These are phyloP conservation scores for Lymantria monacha DNA, from an alignment of 2,888 invertebrate species.

Conservation along the genomic window DNA sequence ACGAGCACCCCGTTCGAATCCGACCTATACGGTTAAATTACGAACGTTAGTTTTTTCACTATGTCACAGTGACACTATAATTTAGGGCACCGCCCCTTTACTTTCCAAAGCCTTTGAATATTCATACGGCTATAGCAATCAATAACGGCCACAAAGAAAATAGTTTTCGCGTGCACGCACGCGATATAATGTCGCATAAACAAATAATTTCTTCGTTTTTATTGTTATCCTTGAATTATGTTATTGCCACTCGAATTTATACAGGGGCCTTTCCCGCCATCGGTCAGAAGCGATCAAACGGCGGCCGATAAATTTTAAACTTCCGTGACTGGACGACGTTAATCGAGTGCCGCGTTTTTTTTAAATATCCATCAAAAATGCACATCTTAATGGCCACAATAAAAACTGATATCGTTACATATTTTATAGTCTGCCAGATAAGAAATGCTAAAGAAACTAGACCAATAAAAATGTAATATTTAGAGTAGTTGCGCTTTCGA, in stretches of 20 bases:
- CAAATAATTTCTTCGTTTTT: constrained; percentile 77
- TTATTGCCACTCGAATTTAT: constrained; percentile 59
- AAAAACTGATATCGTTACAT: constrained; percentile 63
- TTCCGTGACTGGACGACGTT: constrained; percentile 76
- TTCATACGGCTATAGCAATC: constrained; percentile 80
- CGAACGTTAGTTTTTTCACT: constrained; percentile 68
- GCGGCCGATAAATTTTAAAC: constrained; percentile 64
- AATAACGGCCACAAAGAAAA: constrained; percentile 77
- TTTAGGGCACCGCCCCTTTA: constrained; percentile 77
- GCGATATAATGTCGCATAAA: constrained; percentile 79
- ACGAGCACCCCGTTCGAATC: constrained; percentile 67
- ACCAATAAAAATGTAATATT: constrained; percentile 49
- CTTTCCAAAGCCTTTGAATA: constrained; percentile 78
- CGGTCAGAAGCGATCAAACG: constrained; percentile 57
- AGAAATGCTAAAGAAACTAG: constrained; percentile 48
- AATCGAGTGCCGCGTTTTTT: constrained; percentile 65
- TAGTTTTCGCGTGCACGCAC: constrained; percentile 80
- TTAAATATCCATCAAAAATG: constrained; percentile 73
- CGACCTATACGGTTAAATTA: constrained; percentile 68
- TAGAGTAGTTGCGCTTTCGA: constrained; percentile 20
- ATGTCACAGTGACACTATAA: constrained; percentile 79
- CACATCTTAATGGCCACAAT: constrained; percentile 71
- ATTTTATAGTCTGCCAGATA: constrained; percentile 51
- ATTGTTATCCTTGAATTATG: constrained; percentile 65
- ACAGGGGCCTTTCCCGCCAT: constrained; percentile 34